These are phyloP conservation scores for Perccottus glenii DNA, from an alignment of 2,113 vertebrate species.

Conservation along the genomic window DNA sequence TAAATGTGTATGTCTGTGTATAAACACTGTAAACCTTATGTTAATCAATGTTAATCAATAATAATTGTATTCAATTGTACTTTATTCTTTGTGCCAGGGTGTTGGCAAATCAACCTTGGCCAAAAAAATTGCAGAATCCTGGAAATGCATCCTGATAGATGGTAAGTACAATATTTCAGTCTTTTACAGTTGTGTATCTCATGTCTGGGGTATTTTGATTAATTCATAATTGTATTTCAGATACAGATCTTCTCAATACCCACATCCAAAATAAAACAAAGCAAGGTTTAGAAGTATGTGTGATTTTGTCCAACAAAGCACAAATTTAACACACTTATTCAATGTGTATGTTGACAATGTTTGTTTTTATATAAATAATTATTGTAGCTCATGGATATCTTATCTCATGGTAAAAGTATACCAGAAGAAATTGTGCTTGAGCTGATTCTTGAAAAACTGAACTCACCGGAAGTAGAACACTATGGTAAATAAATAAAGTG, in stretches of 20 bases:
- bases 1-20: neutral
- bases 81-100: conserved; percentile 78
- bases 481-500: conserved; percentile 81
- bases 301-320: neutral
- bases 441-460: conserved; percentile 84
- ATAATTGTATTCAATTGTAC: neutral
- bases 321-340: neutral
- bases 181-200: neutral
- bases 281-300: conserved; percentile 82
- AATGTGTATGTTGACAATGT: neutral
- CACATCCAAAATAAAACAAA: conserved; percentile 79
- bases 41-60: too few species aligned
- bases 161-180: conserved; percentile 71
- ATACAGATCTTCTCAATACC: conserved; percentile 82
- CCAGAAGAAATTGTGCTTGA: conserved; percentile 84
- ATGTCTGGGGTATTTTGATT: neutral
- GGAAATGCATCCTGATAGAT: conserved; percentile 89
- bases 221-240: conserved; percentile 74
- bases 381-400: conserved; percentile 80
- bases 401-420: conserved; percentile 82
- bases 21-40: too few species aligned
- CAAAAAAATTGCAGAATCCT: conserved; percentile 82
- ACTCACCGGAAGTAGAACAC: conserved; percentile 86
- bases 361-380: neutral
- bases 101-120: conserved; percentile 91